Evolutionary conservation across 1,140 invertebrate genomes (phyloP).

Genomic region (Delia radicum): DNA sequence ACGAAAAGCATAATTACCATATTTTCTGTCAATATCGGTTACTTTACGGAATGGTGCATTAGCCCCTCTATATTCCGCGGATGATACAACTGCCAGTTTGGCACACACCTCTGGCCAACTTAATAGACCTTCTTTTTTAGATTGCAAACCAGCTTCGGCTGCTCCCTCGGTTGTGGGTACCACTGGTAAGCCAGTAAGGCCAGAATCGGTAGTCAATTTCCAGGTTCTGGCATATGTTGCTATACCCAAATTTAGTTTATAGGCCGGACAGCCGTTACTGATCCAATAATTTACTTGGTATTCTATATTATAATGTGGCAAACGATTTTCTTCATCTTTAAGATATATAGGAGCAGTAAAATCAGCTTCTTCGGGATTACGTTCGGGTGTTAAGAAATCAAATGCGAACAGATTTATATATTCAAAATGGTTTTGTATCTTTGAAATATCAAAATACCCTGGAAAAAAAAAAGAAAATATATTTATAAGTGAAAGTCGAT

Average conservation of each 20-base stretch:
- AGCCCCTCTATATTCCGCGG: slow-evolving; percentile 59
- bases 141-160: slow-evolving; percentile 63
- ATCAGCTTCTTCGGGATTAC: slow-evolving; percentile 74
- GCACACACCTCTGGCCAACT: slow-evolving; percentile 67
- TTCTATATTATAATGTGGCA: slow-evolving; percentile 62
- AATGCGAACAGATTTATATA: slow-evolving; percentile 77
- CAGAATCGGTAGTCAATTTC: slow-evolving; percentile 70
- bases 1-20: slow-evolving; percentile 73
- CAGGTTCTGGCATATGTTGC: slow-evolving; percentile 81
- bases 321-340: slow-evolving; percentile 55
- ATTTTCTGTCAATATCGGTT: slow-evolving; percentile 71
- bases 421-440: slow-evolving; percentile 71
- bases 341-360: slow-evolving; percentile 68
- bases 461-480: slow-evolving; percentile 29
- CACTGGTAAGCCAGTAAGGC: slow-evolving; percentile 74
- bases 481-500: background rate
- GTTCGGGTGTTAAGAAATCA: slow-evolving; percentile 73
- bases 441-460: slow-evolving; percentile 69
- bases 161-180: slow-evolving; percentile 67
- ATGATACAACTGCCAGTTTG: slow-evolving; percentile 56
- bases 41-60: slow-evolving; percentile 68
- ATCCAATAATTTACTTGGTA: slow-evolving; percentile 65
- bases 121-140: slow-evolving; percentile 61
- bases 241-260: slow-evolving; percentile 81
- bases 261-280: slow-evolving; percentile 63